Conservation (phyloP, 2,797 vertebrate genomes). For the Gymnoscopelus microlampas region DNA sequence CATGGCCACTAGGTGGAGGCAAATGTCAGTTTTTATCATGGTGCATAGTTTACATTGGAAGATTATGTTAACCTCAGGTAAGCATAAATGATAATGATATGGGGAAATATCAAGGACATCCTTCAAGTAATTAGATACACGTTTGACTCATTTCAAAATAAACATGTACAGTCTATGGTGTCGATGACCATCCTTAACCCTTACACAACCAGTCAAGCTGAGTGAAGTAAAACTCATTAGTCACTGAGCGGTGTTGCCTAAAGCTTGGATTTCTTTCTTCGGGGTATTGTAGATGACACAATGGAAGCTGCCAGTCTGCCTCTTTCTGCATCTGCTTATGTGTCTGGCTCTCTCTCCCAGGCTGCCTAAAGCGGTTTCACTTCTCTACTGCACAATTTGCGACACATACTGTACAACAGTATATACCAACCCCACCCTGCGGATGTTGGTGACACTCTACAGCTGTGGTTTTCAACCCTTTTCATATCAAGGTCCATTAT, state of each 20-base stretch:
- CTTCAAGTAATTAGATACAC: too few relatives aligned
- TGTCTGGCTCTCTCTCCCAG: slow-evolving; percentile 13
- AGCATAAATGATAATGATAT: too few relatives aligned
- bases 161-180: too few relatives aligned
- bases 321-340: slow-evolving; percentile 36
- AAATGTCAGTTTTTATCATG: slow-evolving; percentile 10
- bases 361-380: slow-evolving; percentile 62
- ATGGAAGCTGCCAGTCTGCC: slow-evolving; percentile 60
- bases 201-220: too few relatives aligned
- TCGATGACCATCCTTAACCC: too few relatives aligned
- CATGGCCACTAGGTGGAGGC: slow-evolving; percentile 70
- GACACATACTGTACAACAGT: slow-evolving; percentile 19
- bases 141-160: too few relatives aligned
- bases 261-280: slow-evolving; percentile 23
- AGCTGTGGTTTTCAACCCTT: too few relatives aligned
- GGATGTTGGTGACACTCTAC: background rate
- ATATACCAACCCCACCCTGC: slow-evolving; percentile 19
- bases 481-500: too few relatives aligned
- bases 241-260: slow-evolving; percentile 15
- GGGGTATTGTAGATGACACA: slow-evolving; percentile 18
- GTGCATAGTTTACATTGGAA: background rate
- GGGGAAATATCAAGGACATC: too few relatives aligned
- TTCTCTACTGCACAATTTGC: slow-evolving; percentile 59
- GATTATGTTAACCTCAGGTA: too few relatives aligned
- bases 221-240: background rate